Evolutionary conservation across 2,797 vertebrate species (phyloP).

Genomic region (Sebastes matsubarae): DNA sequence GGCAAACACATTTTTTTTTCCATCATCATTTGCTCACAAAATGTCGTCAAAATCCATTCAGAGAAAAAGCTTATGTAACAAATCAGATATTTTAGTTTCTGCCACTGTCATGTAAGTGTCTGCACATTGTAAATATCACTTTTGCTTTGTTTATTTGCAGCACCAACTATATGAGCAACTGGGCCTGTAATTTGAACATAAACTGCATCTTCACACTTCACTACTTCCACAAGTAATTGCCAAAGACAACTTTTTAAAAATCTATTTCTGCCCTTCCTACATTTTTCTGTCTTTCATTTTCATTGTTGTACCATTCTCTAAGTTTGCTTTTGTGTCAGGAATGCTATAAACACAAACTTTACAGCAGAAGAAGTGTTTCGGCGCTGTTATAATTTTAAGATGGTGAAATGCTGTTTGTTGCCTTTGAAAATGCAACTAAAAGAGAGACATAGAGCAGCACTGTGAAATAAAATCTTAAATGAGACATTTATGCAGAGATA

Average conservation of each 20-base stretch:
- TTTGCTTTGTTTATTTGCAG: constrained; percentile 38
- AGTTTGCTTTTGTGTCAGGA: constrained; percentile 14
- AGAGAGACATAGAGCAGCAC: neutral
- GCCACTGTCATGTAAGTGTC: neutral
- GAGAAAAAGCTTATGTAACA: no score
- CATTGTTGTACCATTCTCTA: neutral
- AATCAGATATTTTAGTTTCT: no score
- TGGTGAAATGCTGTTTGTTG: neutral
- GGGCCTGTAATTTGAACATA: constrained; percentile 41
- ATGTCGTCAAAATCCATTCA: no score
- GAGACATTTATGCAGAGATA: neutral
- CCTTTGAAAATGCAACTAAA: neutral
- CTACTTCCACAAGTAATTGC: no score
- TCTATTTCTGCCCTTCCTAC: neutral
- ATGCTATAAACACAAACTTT: constrained; percentile 37
- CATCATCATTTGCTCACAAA: neutral
- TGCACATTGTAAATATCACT: neutral
- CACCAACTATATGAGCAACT: constrained; percentile 11
- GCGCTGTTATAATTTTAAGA: neutral
- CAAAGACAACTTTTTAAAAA: no score
- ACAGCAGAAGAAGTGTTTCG: neutral
- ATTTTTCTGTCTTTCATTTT: neutral
- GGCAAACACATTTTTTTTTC: neutral
- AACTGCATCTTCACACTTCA: neutral
- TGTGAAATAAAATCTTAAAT: neutral